phyloP scores from a whole-genome alignment of 1,140 invertebrate genomes.

The Trichogramma pretiosum region DNA sequence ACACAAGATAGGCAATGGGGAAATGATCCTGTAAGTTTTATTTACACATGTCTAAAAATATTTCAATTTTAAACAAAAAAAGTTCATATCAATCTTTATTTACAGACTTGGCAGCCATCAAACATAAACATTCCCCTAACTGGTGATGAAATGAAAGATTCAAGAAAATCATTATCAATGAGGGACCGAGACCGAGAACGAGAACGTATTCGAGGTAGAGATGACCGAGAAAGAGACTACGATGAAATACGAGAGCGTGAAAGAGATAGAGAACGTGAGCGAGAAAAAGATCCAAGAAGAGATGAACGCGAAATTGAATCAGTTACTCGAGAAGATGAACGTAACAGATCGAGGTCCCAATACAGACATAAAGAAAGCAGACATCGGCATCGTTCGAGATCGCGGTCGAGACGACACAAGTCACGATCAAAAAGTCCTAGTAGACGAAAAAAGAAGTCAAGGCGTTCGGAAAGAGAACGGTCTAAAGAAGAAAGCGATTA shows the following conservation, averaged over 20 bases:
- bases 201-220: conserved; percentile 34
- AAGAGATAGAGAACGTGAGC: conserved; percentile 33
- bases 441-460: conserved; percentile 57
- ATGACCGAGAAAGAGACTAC: conserved; percentile 37
- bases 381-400: conserved; percentile 51
- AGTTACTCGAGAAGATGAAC: conserved; percentile 35
- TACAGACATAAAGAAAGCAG: conserved; percentile 44
- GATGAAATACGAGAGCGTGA: conserved; percentile 29
- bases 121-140: conserved; percentile 39
- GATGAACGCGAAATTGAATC: conserved; percentile 41
- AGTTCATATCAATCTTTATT: not conserved
- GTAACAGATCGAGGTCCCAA: conserved; percentile 39
- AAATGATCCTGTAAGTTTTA: conserved; percentile 40
- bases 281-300: conserved; percentile 40
- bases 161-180: conserved; percentile 42
- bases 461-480: conserved; percentile 47
- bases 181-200: conserved; percentile 37
- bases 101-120: conserved; percentile 39
- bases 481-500: conserved; percentile 53
- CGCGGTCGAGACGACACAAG: conserved; percentile 47
- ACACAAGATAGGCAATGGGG: conserved; percentile 65
- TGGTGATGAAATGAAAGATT: conserved; percentile 41
- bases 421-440: conserved; percentile 53
- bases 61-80: conserved; percentile 2
- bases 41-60: too few species aligned